These are phyloP conservation scores for Tringa solitaria DNA, from an alignment of 2,113 vertebrate species.

Conservation along the genomic window DNA sequence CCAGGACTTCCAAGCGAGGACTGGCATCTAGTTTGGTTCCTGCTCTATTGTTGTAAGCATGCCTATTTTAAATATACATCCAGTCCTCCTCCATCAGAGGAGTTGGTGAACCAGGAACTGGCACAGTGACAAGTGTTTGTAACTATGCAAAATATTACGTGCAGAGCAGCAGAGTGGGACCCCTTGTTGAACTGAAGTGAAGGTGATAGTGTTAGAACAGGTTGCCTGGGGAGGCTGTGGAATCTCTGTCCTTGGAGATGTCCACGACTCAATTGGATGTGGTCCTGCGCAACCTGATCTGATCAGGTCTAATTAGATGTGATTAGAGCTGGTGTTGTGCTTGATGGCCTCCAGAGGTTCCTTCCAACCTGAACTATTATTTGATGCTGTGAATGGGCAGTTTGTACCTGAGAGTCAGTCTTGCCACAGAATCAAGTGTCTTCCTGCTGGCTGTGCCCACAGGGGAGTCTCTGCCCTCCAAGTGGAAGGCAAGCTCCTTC, in stretches of 20 bases:
- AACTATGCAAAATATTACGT: neutral
- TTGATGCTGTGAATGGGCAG: neutral
- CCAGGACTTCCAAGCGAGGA: neutral
- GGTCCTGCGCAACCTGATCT: neutral
- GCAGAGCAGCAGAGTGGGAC: neutral
- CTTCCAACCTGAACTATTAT: neutral
- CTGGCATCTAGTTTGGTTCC: neutral
- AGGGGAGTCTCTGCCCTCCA: neutral
- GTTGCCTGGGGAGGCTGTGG: neutral
- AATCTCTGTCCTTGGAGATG: neutral
- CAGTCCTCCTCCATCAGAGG: neutral
- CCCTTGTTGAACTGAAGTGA: neutral
- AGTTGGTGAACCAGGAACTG: neutral
- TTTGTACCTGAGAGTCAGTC: neutral
- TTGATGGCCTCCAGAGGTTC: neutral
- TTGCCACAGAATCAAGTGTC: neutral
- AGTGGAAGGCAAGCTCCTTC: neutral
- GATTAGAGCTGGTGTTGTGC: neutral
- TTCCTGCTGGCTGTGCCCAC: neutral
- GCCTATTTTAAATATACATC: neutral
- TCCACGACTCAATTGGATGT: neutral
- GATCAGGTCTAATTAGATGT: neutral
- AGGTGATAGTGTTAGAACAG: neutral
- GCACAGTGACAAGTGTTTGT: neutral
- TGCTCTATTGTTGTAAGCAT: slow-evolving; percentile 2